These are phyloP conservation scores for Calephelis nemesis DNA, from an alignment of 1,140 invertebrate genomes.

Conservation along the genomic window DNA sequence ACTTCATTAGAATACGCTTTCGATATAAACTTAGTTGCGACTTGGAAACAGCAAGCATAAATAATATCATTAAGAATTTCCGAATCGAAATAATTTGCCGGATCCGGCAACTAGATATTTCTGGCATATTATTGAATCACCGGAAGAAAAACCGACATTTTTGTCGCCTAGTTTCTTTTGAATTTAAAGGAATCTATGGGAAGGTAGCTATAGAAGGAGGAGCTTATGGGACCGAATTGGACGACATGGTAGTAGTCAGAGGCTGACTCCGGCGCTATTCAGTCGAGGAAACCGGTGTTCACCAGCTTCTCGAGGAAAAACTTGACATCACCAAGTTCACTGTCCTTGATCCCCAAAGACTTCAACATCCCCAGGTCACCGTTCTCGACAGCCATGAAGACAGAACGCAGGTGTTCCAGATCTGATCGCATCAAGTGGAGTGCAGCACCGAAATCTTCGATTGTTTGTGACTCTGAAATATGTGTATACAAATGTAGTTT, in stretches of 20 bases:
- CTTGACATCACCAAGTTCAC: constrained; percentile 97
- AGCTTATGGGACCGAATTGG: constrained; percentile 79
- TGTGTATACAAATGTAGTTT: not conserved
- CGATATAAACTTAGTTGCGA: too few species aligned
- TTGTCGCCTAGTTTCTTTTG: constrained; percentile 50
- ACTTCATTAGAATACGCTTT: too few species aligned
- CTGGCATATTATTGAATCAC: not conserved
- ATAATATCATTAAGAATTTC: too few species aligned
- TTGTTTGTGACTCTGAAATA: constrained; percentile 94
- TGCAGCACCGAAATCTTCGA: constrained; percentile 94
- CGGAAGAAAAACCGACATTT: not conserved
- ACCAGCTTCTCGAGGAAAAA: constrained; percentile 98
- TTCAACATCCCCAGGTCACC: constrained; percentile 96
- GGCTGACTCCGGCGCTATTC: constrained; percentile 85
- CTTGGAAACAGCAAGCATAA: too few species aligned
- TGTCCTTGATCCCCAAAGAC: constrained; percentile 96
- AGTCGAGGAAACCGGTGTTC: constrained; percentile 97
- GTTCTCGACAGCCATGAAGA: constrained; percentile 98
- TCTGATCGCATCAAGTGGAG: constrained; percentile 92
- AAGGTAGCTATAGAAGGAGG: constrained; percentile 82
- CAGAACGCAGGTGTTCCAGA: constrained; percentile 93
- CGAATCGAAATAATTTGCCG: too few species aligned
- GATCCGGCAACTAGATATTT: not conserved
- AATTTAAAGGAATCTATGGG: constrained; percentile 71
- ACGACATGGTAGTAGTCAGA: constrained; percentile 82